These are phyloP conservation scores for Scaptomyza pallida DNA, from an alignment of 1,140 invertebrate species.

Conservation along the genomic window DNA sequence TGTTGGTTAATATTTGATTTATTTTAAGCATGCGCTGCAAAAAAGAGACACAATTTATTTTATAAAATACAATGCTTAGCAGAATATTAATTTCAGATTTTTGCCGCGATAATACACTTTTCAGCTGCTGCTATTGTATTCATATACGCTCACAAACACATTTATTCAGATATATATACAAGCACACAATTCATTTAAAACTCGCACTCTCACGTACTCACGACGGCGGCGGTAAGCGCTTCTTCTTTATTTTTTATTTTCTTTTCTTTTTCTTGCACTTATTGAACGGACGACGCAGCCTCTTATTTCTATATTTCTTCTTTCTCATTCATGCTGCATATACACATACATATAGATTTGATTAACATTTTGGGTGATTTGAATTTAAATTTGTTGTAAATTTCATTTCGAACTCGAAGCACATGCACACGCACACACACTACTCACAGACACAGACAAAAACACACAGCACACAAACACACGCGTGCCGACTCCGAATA, in stretches of 20 bases:
- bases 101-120: conserved; percentile 33
- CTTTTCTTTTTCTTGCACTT: conserved; percentile 39
- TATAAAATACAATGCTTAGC: conserved; percentile 33
- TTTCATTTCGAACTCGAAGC: conserved; percentile 34
- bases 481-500: conserved; percentile 35
- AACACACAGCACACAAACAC: conserved; percentile 24
- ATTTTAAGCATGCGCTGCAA: conserved; percentile 49
- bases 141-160: conserved; percentile 16
- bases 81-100: conserved; percentile 32
- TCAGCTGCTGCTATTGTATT: conserved; percentile 59
- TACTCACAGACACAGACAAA: conserved; percentile 9
- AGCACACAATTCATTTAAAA: conserved; percentile 13
- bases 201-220: conserved; percentile 18
- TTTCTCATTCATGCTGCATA: conserved; percentile 15
- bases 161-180: not conserved
- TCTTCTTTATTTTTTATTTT: conserved; percentile 27
- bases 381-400: conserved; percentile 42
- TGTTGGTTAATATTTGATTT: conserved; percentile 40
- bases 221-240: conserved; percentile 30
- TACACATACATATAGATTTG: conserved; percentile 14
- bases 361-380: conserved; percentile 17
- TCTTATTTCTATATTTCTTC: conserved; percentile 17
- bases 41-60: conserved; percentile 46
- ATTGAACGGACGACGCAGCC: conserved; percentile 40
- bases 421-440: conserved; percentile 16